Base-by-base conservation (phyloP, 2,888 invertebrate species). In the Epistrophella euchroma region DNA sequence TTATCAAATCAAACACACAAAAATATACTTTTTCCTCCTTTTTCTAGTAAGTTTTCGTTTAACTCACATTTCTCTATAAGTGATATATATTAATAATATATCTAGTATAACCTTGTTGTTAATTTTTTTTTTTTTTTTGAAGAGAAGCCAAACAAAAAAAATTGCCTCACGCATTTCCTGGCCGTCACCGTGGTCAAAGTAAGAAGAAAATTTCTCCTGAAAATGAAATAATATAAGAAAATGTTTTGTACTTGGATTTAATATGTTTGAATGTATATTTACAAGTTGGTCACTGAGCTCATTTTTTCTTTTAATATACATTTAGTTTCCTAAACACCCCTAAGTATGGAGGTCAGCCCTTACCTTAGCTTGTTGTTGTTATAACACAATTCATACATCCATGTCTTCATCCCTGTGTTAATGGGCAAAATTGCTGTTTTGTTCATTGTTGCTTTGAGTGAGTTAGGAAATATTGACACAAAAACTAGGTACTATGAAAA, bases 141-240 rank as follows among this genome's bases (percentile, higher is more conserved):
- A 25, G 7, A 50, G 70, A 84, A 78, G 79, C 52, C 72, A 64
- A 47, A 76, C 37, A 60, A 71, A 79, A 52, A 64, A 47, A 79
- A 80, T 60, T 17, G n/a, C 17, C 56, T 71, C 84, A 84, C 84
- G 75, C 84, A 79, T 71, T 74, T 84, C 74, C 83, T 70, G 52
- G 50, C 32, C 45, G 52, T 50, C 19, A 45, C n/a, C 19, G 28
- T 28, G n/a, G 35, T 19, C 50, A 35, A 75, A 28, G 28, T n/a
- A 25, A 56, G 10, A 45, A n/a, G 19, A 43, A 43, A 55, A 28
- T 15, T 52, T 2, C 17, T n/a, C 50, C 28, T 13, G 11, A 35
- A 25, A 52, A 52, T 13, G 4, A 58, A 25, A 11, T 28, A 55
- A 28, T 52, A 43, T 52, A 40, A 50, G 40, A 74, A 68, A 68